Conservation (phyloP, 2,888 invertebrate species). For the Drosophila suboccidentalis region DNA sequence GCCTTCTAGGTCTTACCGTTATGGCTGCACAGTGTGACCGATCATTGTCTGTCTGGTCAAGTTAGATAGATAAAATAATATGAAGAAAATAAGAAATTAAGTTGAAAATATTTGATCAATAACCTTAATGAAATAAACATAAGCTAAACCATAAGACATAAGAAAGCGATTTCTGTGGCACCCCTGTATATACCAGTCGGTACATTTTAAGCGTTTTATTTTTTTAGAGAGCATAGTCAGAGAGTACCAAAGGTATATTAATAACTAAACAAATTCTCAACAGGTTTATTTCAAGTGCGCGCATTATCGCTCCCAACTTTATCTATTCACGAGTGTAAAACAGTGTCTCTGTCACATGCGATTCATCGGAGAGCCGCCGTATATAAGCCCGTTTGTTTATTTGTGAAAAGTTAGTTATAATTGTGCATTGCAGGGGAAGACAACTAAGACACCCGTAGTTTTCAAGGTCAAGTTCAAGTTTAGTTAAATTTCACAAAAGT, state of each 20-base stretch:
- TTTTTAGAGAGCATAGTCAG: neutral
- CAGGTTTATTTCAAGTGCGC: conserved; percentile 1
- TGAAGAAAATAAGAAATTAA: no score
- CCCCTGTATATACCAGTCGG: no score
- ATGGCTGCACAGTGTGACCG: no score
- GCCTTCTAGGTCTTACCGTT: no score
- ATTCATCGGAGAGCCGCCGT: neutral
- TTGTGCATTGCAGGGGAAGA: neutral
- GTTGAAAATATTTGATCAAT: no score
- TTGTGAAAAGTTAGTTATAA: conserved; percentile 3
- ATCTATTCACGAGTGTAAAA: conserved; percentile 12
- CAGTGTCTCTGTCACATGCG: neutral
- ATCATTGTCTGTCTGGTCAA: no score
- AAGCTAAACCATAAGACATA: neutral
- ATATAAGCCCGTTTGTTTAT: conserved; percentile 1
- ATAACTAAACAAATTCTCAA: conserved; percentile 2
- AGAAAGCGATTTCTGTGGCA: no score
- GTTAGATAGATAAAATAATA: no score
- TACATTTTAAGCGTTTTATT: no score
- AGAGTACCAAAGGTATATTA: neutral
- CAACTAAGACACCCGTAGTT: neutral
- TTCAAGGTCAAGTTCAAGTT: conserved; percentile 8
- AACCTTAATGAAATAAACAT: neutral
- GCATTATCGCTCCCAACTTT: conserved; percentile 4
- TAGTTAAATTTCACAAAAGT: neutral